Base-by-base conservation (phyloP, 2,113 vertebrate species). In the Sceloporus tristichus region DNA sequence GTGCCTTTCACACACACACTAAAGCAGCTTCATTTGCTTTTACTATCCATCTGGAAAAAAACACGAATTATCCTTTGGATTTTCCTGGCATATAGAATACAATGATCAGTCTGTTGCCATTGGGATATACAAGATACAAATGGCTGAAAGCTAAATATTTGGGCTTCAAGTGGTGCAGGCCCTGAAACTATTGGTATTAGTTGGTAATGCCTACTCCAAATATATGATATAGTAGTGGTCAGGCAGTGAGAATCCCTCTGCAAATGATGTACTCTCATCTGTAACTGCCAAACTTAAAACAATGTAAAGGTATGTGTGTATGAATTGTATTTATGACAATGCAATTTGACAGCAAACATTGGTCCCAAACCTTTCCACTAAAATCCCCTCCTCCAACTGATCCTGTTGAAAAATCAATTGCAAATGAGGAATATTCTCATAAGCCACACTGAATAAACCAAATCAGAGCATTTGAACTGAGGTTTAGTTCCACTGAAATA, bases 1-100 rank as follows among this genome's bases (percentile, higher is more conserved):
- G 2, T 83, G 65, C 40, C 84, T 91, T 89, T 25, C 65, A 65
- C 87, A 70, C 48, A 48, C 48, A 59, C 9, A 59, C 56, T 9
- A 59, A 0, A 38, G 16, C 62, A 65, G 1, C 6, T 79, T 34
- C 11, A 74, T 85, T 90, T 83, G 40, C 1, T 29, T 42, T 42
- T 10, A 1, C 42, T 82, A 0, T 18, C 29, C 48, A 25, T 11
- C 42, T 83, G 34, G 56, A 80, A 89, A 62, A 79, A 89, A 87
- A 87, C 11, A 3, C 27, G 40, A 27, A 11, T n/a, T 0, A 54
- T 48, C 71, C 65, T 75, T 68, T 79, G 34, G 81, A 85, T 34
- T 2, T 48, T 54, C 79, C 75, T 87, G 9, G 78, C 38, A 25
- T 56, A 34, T 34, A 62, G 70, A 54, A 88, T 59, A 62, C 25